A percentile compares a stretch with the other conserved stretches of the same genome.
Evolutionary conservation across 2,888 invertebrate genomes (phyloP).

Genomic region (Augiades crinisus): DNA sequence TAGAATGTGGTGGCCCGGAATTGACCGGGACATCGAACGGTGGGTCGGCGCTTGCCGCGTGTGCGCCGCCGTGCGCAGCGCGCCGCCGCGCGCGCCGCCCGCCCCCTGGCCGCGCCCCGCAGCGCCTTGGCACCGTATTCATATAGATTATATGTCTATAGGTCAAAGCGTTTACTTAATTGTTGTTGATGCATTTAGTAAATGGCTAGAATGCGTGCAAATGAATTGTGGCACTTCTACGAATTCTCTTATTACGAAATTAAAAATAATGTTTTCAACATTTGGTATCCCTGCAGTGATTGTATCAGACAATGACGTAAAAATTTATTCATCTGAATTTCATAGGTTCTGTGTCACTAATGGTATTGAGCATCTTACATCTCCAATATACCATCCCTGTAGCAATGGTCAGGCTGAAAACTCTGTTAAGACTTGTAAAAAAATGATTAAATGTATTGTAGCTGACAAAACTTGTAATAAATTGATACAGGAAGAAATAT

Average conservation of each 20-base stretch:
- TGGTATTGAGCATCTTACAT: background rate
- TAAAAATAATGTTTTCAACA: slow-evolving; percentile 18
- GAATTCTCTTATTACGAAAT: slow-evolving; percentile 9
- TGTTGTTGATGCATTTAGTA: slow-evolving; percentile 28
- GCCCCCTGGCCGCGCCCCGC: slow-evolving; percentile 27
- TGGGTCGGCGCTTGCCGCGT: slow-evolving; percentile 25
- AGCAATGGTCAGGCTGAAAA: slow-evolving; percentile 20
- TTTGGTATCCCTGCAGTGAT: slow-evolving; percentile 5
- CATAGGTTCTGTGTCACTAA: background rate
- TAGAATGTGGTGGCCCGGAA: slow-evolving; percentile 31
- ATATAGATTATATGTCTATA: slow-evolving; percentile 32
- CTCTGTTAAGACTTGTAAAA: slow-evolving; percentile 18
- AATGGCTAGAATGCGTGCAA: slow-evolving; percentile 29
- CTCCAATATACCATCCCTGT: slow-evolving; percentile 37
- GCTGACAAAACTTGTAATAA: no score
- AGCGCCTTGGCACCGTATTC: slow-evolving; percentile 20
- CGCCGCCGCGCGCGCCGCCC: slow-evolving; percentile 20
- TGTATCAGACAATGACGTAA: slow-evolving; percentile 4
- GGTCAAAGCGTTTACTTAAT: slow-evolving; percentile 25
- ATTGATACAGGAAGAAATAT: background rate
- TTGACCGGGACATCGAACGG: slow-evolving; percentile 30
- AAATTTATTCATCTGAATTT: slow-evolving; percentile 2
- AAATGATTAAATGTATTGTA: slow-evolving; percentile 7
- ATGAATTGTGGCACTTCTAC: slow-evolving; percentile 28
- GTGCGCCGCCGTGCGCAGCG: slow-evolving; percentile 19